Evolutionary conservation across 2,113 vertebrate species (phyloP).

Genomic region (Tetrax tetrax): DNA sequence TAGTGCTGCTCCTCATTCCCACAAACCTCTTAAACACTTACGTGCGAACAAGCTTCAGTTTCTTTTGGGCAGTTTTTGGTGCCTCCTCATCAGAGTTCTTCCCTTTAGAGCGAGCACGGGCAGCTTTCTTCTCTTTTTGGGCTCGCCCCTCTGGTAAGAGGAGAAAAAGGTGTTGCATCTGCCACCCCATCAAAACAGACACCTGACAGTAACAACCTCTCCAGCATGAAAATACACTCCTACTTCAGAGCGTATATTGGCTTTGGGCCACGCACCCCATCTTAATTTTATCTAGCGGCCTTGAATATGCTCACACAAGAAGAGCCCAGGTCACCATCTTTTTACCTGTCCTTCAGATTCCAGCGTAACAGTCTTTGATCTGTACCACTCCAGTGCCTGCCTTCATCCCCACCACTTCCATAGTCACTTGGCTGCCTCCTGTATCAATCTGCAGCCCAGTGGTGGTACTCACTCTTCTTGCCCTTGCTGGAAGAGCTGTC

Average conservation of each 20-base stretch:
- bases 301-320: not conserved
- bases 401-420: conserved; percentile 62
- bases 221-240: not conserved
- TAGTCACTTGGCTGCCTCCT: not conserved
- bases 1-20: not conserved
- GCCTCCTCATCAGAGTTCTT: conserved; percentile 94
- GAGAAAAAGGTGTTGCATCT: conserved; percentile 6
- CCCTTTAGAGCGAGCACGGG: conserved; percentile 92
- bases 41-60: conserved; percentile 93
- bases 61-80: conserved; percentile 91
- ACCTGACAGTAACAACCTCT: not conserved
- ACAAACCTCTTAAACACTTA: conserved; percentile 59
- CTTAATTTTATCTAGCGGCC: not conserved
- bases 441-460: conserved; percentile 40
- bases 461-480: conserved; percentile 88
- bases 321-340: conserved; percentile 20
- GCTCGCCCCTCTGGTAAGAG: conserved; percentile 81
- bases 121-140: conserved; percentile 92
- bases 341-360: conserved; percentile 55
- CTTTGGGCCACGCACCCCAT: not conserved
- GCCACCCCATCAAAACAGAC: not conserved
- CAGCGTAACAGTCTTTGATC: conserved; percentile 53
- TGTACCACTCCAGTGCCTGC: conserved; percentile 55
- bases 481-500: conserved; percentile 97
- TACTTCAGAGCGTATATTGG: not conserved